A percentile compares a stretch with the other conserved stretches of the same genome.
phyloP scores from a whole-genome alignment of 1,140 invertebrate genomes.

The Dreissena polymorpha region DNA sequence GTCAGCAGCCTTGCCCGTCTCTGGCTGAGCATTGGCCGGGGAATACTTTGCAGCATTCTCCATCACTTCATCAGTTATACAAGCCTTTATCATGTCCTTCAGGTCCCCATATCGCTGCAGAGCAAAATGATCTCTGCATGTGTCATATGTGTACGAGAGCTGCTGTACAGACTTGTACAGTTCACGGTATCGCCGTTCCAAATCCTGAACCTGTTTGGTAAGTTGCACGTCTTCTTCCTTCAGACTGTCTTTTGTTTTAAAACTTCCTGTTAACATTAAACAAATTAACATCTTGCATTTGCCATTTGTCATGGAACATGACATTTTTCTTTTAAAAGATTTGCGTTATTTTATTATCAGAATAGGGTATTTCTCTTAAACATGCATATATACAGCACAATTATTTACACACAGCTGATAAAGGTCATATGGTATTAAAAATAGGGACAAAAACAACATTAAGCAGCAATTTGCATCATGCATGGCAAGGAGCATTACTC shows the following conservation, averaged over 20 bases:
- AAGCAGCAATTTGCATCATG: too few relatives aligned
- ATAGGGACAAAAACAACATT: too few relatives aligned
- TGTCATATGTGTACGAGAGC: conserved; percentile 5
- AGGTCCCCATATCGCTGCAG: conserved; percentile 42
- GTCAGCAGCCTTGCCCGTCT: conserved; percentile 30
- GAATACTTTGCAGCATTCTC: conserved; percentile 32
- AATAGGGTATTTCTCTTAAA: background rate
- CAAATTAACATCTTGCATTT: background rate
- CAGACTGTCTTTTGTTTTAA: conserved; percentile 46
- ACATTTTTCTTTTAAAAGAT: too few relatives aligned
- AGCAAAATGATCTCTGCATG: conserved; percentile 38
- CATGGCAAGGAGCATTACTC: too few relatives aligned
- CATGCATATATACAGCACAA: background rate
- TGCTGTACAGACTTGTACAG: conserved; percentile 38
- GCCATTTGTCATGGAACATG: background rate
- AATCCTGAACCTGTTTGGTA: conserved; percentile 14
- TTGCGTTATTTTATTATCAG: background rate
- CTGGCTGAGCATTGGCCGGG: background rate
- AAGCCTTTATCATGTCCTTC: conserved; percentile 47
- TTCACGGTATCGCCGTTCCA: conserved; percentile 29
- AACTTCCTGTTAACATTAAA: conserved; percentile 18
- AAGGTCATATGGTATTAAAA: background rate
- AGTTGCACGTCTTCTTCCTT: conserved; percentile 40
- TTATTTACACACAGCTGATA: background rate
- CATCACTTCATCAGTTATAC: conserved; percentile 44